Evolutionary conservation across 2,888 invertebrate genomes (phyloP).

Genomic region (Ischnus inquisitorius): DNA sequence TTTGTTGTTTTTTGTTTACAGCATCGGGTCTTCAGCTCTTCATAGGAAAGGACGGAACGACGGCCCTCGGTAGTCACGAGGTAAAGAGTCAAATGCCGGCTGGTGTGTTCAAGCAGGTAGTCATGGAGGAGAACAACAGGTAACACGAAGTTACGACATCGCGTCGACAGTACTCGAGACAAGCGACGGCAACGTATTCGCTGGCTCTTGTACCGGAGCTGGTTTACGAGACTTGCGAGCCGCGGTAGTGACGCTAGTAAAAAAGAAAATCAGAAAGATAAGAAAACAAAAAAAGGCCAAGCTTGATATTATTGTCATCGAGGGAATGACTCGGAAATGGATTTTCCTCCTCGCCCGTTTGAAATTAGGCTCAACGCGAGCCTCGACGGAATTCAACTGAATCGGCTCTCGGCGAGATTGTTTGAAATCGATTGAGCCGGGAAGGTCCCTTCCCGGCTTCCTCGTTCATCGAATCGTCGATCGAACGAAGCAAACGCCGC

Average conservation of each 20-base stretch:
- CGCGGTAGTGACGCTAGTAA: constrained; percentile 77
- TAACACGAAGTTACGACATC: constrained; percentile 84
- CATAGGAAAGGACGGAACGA: constrained; percentile 95
- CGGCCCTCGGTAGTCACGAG: constrained; percentile 94
- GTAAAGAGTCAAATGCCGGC: constrained; percentile 92
- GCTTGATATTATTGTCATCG: constrained; percentile 10
- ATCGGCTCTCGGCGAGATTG: background rate
- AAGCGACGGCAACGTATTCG: constrained; percentile 74
- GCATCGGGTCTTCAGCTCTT: constrained; percentile 96
- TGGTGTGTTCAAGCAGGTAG: constrained; percentile 91
- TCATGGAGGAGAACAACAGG: constrained; percentile 92
- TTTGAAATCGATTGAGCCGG: no score
- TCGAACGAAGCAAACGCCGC: background rate
- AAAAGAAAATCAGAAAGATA: no score
- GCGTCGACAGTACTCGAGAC: constrained; percentile 80
- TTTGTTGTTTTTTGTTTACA: constrained; percentile 84
- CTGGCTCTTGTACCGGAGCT: constrained; percentile 84
- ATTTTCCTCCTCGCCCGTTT: background rate
- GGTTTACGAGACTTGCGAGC: constrained; percentile 82
- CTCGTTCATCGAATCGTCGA: constrained; percentile 1
- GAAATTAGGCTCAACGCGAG: background rate
- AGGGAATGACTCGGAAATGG: background rate
- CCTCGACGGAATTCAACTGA: background rate
- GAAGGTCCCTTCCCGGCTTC: background rate
- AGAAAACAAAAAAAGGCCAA: constrained; percentile 9